Percentiles rank a stretch among this genome's conserved stretches.
Evolutionary conservation across 2,888 invertebrate species (phyloP).

Genomic region (Sepioteuthis lessoniana): DNA sequence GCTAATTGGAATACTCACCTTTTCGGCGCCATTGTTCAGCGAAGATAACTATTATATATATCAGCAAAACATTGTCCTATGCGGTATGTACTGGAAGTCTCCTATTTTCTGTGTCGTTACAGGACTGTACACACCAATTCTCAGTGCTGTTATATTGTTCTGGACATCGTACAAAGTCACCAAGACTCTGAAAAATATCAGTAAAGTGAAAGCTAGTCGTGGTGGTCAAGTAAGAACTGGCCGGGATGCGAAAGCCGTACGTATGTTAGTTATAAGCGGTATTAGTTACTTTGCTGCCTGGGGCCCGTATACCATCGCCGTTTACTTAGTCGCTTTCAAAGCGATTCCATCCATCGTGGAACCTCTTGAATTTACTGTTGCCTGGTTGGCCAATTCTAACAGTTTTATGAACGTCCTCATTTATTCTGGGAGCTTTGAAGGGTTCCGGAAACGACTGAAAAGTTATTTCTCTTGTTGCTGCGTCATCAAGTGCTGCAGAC

Average conservation of each 20-base stretch:
- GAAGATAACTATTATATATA: constrained; percentile 52
- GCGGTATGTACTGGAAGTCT: constrained; percentile 57
- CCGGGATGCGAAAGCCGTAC: neutral
- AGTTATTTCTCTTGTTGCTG: neutral
- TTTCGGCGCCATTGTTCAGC: constrained; percentile 54
- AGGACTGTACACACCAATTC: constrained; percentile 56
- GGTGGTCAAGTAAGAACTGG: constrained; percentile 44
- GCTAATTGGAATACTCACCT: constrained; percentile 54
- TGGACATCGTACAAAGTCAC: constrained; percentile 54
- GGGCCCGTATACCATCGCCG: constrained; percentile 59
- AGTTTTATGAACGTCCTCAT: constrained; percentile 61
- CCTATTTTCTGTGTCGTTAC: constrained; percentile 55
- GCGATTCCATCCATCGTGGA: constrained; percentile 50
- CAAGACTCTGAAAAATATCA: constrained; percentile 39
- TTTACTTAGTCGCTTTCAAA: constrained; percentile 52
- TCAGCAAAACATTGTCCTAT: constrained; percentile 52
- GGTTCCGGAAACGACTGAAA: constrained; percentile 51
- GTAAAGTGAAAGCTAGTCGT: neutral
- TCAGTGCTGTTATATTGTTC: constrained; percentile 54
- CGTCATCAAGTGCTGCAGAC: neutral
- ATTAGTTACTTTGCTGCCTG: constrained; percentile 57
- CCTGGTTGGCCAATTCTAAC: constrained; percentile 60
- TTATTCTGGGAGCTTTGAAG: constrained; percentile 55
- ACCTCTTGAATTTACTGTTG: constrained; percentile 52
- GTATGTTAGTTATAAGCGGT: constrained; percentile 55